Evolutionary conservation across 2,113 vertebrate genomes (phyloP), one percentile per base, ranked within the genome.

Genomic region (Archilochus colubris): DNA sequence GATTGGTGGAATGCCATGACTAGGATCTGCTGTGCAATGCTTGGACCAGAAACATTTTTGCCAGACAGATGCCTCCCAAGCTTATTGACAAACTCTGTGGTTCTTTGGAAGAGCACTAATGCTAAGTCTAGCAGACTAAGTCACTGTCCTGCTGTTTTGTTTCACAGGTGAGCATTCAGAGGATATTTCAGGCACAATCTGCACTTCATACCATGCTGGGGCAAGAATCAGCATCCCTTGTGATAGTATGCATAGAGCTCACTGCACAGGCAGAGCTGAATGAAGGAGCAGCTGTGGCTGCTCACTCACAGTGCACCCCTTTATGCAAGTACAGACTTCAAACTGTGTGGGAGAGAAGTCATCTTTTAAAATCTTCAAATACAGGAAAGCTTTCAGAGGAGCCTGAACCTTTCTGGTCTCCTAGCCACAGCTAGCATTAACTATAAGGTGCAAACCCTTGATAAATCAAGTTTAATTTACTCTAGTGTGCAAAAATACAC

Each of bases 161-260:
- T 70, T 58, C 31, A 33, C 7, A 36, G 15, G 12, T 10, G 1
- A 10, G 19, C 6, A n/a, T 50, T 16, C 61, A 75, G 36, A 31
- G 38, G 25, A 17, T 46, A 62, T 33, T 64, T 55, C 31, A 74
- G 28, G 16, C 43, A 63, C 19, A 79, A 10, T 8, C 55, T 31
- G 57, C 43, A 66, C 14, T 22, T 55, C 30, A 8, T 64, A 22
- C 46, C 36, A 22, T 11, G 12, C 7, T 3, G 14, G 25, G 10
- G 31, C 23, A 64, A 55, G 46, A 69, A 31, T 3, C 0, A 0
- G 12, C 18, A 43, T 46, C 13, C 13, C 0, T 0, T 18, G 11
- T 31, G 10, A 10, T 1, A 12, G 16, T 7, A 12, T 10, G 8
- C 15, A 12, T 0, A 5, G 51, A 66, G 36, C 44, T 38, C 16